Evolutionary conservation across 2,113 vertebrate species (phyloP).

Genomic region (Hemiscyllium ocellatum): DNA sequence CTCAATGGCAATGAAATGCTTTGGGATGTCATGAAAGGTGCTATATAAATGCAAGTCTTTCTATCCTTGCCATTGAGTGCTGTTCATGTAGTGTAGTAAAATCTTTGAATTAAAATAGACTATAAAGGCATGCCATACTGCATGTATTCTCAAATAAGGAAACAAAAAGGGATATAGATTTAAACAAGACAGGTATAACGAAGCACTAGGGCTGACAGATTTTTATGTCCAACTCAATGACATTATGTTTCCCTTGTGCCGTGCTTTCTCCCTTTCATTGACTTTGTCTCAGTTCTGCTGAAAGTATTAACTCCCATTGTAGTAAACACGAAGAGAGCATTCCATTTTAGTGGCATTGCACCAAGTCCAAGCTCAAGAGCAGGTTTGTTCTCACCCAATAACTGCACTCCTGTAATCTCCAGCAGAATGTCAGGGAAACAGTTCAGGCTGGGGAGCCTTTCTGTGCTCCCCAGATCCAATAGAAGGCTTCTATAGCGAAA

Average conservation of each 20-base stretch:
- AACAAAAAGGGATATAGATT: background rate
- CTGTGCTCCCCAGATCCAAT: background rate
- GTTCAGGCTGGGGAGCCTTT: background rate
- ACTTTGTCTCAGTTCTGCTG: background rate
- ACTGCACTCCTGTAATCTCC: too few relatives aligned
- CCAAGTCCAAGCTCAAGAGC: background rate
- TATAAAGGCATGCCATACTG: background rate
- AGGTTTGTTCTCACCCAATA: background rate
- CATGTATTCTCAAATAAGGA: background rate
- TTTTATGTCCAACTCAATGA: background rate
- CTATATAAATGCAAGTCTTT: background rate
- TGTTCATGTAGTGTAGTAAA: background rate
- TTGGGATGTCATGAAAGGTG: background rate
- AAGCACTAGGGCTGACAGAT: background rate
- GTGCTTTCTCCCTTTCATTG: background rate
- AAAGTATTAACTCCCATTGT: background rate
- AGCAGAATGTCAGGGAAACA: too few relatives aligned
- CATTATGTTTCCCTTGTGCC: background rate
- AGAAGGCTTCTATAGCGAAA: background rate
- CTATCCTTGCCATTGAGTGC: background rate
- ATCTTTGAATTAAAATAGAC: background rate
- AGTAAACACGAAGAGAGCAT: background rate
- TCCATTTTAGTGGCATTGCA: background rate
- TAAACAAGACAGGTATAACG: background rate
- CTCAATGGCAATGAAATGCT: too few relatives aligned